Base-by-base conservation (phyloP, 2,888 invertebrate species). In the Ceriagrion tenellum region DNA sequence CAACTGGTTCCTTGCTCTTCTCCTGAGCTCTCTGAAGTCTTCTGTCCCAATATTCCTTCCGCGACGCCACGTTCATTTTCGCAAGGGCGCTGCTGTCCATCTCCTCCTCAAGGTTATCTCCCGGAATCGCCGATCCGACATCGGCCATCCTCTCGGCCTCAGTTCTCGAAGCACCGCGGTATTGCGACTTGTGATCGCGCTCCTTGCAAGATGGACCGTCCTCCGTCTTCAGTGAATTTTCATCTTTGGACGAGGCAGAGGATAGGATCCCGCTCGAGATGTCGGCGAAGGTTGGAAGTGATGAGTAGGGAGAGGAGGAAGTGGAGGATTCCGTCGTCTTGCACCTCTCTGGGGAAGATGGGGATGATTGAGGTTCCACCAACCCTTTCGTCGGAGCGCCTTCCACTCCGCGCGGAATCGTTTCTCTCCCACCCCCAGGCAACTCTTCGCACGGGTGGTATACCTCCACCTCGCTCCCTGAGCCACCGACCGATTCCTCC, bases 41-140 rank as follows among this genome's bases (percentile, higher is more conserved):
- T 69, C 40, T 93, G 47, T 93, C 93, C 93, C 93, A 93, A 40
- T 93, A 93, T 69, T 93, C 93, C 6, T 93, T 93, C n/a, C 74
- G 35, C 26, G 93, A 93, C 16, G 93, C 63, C 13, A 93, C 93
- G 4, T 26, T 93, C 93, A 93, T 93, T 20, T 93, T 93, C 0
- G 93, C 16, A 12, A 47, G 47, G 47, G 69, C 4, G 47, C 23
- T n/a, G 63, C 93, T 47, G 81, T 81, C 69, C 47, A 69, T 93
- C 47, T 93, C 69, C 8, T 59, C 63, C 26, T 93, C 69, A 2
- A 89, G 55, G 26, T 4, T 40, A 89, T 89, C 89, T 2, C 40
- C 89, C 20, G 23, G 3, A 0, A 16, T 16, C 26, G 40, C 81
- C 35, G 81, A 35, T 16, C 30, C 35, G 12, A 8, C 81, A 13